These are phyloP conservation scores for Palythoa grandis DNA, from an alignment of 92 coral and sea anemone genomes.

Conservation along the genomic window DNA sequence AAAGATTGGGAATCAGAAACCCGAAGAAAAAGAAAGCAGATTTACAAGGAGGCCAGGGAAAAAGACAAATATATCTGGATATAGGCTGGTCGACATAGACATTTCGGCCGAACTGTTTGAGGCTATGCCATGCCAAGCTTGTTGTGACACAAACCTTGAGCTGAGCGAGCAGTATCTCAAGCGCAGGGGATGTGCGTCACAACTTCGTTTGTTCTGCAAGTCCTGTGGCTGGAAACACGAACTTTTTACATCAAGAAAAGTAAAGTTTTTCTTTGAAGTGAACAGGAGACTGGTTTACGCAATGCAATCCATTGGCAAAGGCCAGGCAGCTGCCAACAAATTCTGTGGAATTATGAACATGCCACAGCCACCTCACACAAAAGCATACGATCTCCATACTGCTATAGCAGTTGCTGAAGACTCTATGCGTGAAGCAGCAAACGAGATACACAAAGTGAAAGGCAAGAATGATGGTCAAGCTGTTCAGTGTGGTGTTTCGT, in stretches of 20 bases:
- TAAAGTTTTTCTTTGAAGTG: constrained; percentile 5
- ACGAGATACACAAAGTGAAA: constrained; percentile 34
- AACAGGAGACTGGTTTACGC: constrained; percentile 6
- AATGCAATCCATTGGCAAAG: constrained; percentile 27
- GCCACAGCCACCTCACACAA: constrained; percentile 41
- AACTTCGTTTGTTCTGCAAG: constrained; percentile 23
- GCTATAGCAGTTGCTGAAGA: constrained; percentile 37
- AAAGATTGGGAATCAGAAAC: constrained; percentile 7
- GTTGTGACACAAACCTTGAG: not conserved
- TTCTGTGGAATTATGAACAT: constrained; percentile 58
- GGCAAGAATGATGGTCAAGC: constrained; percentile 6
- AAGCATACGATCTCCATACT: constrained; percentile 39
- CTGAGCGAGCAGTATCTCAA: not conserved
- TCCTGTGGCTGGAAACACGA: constrained; percentile 43
- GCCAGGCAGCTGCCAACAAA: constrained; percentile 10
- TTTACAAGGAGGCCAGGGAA: not conserved
- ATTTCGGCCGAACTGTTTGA: constrained; percentile 36
- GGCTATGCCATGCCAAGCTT: constrained; percentile 16
- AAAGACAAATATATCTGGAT: constrained; percentile 3
- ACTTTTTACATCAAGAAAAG: constrained; percentile 11
- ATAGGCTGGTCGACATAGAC: constrained; percentile 13
- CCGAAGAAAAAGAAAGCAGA: not conserved
- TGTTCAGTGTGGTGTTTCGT: constrained; percentile 56
- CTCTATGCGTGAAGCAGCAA: constrained; percentile 39
- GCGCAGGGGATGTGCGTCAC: not conserved